These are phyloP conservation scores for Gymnopithys bicolor DNA, from an alignment of 2,797 vertebrate genomes.

Conservation along the genomic window DNA sequence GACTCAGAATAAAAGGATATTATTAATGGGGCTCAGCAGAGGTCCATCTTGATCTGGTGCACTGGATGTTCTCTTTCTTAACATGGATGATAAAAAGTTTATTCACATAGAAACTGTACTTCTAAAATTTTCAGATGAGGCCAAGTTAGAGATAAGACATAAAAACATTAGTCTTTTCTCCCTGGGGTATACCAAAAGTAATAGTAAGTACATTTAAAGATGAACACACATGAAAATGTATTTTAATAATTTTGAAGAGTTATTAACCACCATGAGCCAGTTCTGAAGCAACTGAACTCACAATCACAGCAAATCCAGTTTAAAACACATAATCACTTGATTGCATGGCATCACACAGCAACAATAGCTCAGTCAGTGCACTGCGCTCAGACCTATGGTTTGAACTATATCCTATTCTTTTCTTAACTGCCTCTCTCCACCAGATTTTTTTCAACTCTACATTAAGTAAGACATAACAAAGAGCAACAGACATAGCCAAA, in stretches of 20 bases:
- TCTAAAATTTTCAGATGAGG: neutral
- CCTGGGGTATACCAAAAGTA: neutral
- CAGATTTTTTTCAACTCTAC: neutral
- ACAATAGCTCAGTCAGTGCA: neutral
- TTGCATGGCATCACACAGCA: neutral
- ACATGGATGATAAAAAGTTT: neutral
- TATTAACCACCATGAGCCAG: neutral
- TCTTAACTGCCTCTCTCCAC: neutral
- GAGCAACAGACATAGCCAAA: neutral
- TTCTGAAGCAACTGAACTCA: neutral
- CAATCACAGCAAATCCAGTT: neutral
- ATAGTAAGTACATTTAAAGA: neutral
- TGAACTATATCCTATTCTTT: neutral
- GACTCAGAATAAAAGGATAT: neutral
- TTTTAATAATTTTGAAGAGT: neutral
- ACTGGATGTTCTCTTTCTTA: neutral
- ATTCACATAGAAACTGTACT: neutral
- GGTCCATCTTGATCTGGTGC: neutral
- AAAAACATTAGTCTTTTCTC: neutral
- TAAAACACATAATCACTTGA: neutral
- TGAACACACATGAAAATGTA: neutral
- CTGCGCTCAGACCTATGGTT: neutral
- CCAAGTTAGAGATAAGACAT: neutral
- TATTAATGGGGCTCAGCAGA: neutral
- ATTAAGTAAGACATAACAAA: neutral